These are phyloP conservation scores for Crocodylus rhombifer DNA, from an alignment of 2,797 vertebrate species.

Conservation along the genomic window DNA sequence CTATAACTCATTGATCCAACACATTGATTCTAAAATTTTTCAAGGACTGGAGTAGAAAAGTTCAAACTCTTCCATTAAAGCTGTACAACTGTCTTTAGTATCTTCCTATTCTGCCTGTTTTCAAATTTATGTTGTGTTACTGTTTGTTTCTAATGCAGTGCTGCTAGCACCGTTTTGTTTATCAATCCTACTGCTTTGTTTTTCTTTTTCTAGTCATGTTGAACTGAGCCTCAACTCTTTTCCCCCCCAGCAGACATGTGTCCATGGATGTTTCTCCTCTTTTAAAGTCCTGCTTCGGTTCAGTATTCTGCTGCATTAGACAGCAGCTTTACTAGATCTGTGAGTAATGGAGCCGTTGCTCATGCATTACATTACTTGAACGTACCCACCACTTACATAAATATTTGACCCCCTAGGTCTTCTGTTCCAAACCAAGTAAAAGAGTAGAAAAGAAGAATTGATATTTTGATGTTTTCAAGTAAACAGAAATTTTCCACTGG, in stretches of 20 bases:
- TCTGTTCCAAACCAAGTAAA: not conserved
- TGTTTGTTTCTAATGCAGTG: not conserved
- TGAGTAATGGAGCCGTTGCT: not conserved
- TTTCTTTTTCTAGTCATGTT: not conserved
- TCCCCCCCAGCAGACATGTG: not conserved
- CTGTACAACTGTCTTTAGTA: not conserved
- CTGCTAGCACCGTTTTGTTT: not conserved
- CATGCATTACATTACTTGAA: not conserved
- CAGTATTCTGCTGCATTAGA: not conserved
- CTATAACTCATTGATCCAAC: not conserved
- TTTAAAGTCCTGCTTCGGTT: accelerated
- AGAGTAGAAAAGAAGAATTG: not conserved
- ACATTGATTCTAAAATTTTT: not conserved
- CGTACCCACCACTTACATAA: not conserved
- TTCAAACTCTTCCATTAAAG: not conserved
- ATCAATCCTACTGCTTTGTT: not conserved
- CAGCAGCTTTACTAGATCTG: not conserved
- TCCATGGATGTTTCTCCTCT: not conserved
- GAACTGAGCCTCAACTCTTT: not conserved
- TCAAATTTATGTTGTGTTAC: not conserved
- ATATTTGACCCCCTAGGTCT: not conserved
- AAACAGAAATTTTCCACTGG: not conserved
- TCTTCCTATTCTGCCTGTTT: not conserved
- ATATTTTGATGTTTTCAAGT: not conserved
- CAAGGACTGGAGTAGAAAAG: not conserved